Conservation (phyloP, 1,140 invertebrate species). For the Calephelis nemesis region DNA sequence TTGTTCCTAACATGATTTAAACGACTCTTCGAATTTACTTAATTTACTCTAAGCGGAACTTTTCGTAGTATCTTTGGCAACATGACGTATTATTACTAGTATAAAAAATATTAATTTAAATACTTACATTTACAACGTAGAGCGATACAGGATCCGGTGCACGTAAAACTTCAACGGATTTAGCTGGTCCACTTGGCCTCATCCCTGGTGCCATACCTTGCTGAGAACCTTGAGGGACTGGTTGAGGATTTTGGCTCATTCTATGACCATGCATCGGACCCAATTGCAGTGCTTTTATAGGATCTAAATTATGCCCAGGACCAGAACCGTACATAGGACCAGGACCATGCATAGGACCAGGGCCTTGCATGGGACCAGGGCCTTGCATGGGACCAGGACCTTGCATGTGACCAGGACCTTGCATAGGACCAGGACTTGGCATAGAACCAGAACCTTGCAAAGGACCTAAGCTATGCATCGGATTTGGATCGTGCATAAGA, state of each 20-base stretch:
- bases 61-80: too few species aligned
- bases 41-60: too few species aligned
- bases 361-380: too few species aligned
- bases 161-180: constrained; percentile 18
- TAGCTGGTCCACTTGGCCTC: background rate
- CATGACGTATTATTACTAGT: too few species aligned
- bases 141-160: constrained; percentile 12
- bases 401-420: background rate
- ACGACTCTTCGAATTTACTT: too few species aligned
- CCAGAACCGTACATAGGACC: background rate
- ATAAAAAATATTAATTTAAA: background rate
- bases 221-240: background rate
- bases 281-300: background rate
- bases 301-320: background rate
- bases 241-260: background rate
- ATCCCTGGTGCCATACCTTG: background rate
- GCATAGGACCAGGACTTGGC: background rate
- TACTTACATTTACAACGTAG: constrained; percentile 1
- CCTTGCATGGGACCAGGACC: too few species aligned
- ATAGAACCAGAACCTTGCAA: too few species aligned
- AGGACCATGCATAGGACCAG: too few species aligned
- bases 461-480: too few species aligned
- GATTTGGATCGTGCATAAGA: too few species aligned
- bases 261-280: background rate
- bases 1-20: too few species aligned